Evolutionary conservation across 1,140 invertebrate genomes (phyloP), one percentile per base, ranked within the genome.

Genomic region (Dreissena rostriformis): DNA sequence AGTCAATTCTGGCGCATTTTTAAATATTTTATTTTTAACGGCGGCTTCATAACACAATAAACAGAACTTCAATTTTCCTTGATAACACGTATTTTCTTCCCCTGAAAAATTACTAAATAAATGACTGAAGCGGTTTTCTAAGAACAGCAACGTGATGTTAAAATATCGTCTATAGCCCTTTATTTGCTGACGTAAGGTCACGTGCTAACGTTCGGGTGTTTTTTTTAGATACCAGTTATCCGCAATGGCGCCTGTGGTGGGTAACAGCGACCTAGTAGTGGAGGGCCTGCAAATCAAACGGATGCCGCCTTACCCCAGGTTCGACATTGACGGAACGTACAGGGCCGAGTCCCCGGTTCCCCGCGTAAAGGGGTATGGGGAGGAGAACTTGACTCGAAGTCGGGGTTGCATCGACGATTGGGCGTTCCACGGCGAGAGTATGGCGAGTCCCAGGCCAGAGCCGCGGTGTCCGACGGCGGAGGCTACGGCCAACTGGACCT

Each of bases 221-320:
- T 39, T 39, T n/a, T 39, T 39, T 39, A 39, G 39, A 39, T 39
- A 5, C 39, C 39, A 39, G 39, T 39, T 5, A 39, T 39, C 39
- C 55, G 24, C 26, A 29, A 82, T 73, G 70, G 61, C 71, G 6
- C 79, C 79, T 63, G 70, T 61, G 22, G 68, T 70, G 22, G 52
- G 71, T 5, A 26, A 28, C 11, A 61, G 73, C 55, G 53, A 82
- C 17, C 19, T 49, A 8, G 24, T 71, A 0, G 26, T 49, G 4
- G 17, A 53, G 19, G 55, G 22, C 28, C 63, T 29, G 24, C 53
- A 29, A 17, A 52, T n/a, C 4, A 49, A 26, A 65, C 73, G 84
- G 17, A 71, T 87, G 10, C 77, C 81, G 14, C 91, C 91, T 22
- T 92, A 91, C 77, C 91, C 91, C 28, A 89, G 90, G 0, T 91